These are phyloP conservation scores for Stenoptilia bipunctidactyla DNA, from an alignment of 2,888 invertebrate genomes.

Conservation along the genomic window DNA sequence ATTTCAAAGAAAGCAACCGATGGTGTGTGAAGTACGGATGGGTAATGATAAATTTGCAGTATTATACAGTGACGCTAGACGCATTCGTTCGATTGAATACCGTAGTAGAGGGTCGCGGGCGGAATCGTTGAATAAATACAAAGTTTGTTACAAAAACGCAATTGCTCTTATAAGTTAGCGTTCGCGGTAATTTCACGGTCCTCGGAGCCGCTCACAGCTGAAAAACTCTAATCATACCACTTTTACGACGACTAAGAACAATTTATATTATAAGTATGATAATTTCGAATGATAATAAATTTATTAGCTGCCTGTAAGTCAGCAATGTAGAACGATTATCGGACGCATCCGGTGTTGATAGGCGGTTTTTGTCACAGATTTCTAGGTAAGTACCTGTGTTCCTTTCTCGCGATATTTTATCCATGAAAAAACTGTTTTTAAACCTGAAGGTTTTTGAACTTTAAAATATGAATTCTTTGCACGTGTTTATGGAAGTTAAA, in stretches of 20 bases:
- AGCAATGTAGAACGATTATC: constrained; percentile 44
- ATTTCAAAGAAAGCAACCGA: not conserved
- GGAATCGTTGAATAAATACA: constrained; percentile 15
- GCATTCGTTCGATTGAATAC: not conserved
- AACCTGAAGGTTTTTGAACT: no score
- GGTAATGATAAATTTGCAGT: no score
- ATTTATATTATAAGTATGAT: constrained; percentile 48
- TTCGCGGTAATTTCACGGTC: constrained; percentile 49
- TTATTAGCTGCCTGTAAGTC: constrained; percentile 27
- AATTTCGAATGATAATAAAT: constrained; percentile 47
- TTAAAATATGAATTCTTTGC: no score
- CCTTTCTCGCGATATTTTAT: no score
- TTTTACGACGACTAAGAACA: constrained; percentile 35
- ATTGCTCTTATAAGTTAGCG: constrained; percentile 20
- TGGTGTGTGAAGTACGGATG: not conserved
- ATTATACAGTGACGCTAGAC: no score
- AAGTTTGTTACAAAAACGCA: constrained; percentile 15
- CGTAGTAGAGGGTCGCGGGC: constrained; percentile 1
- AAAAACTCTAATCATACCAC: constrained; percentile 43
- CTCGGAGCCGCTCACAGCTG: constrained; percentile 30
- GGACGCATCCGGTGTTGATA: constrained; percentile 46
- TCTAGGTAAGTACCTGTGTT: no score
- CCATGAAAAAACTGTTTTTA: no score
- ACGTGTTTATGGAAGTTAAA: no score
- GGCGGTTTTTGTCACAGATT: no score